These are phyloP conservation scores for Liopterus haemorrhoidalis DNA, from an alignment of 2,888 invertebrate genomes.

Conservation along the genomic window DNA sequence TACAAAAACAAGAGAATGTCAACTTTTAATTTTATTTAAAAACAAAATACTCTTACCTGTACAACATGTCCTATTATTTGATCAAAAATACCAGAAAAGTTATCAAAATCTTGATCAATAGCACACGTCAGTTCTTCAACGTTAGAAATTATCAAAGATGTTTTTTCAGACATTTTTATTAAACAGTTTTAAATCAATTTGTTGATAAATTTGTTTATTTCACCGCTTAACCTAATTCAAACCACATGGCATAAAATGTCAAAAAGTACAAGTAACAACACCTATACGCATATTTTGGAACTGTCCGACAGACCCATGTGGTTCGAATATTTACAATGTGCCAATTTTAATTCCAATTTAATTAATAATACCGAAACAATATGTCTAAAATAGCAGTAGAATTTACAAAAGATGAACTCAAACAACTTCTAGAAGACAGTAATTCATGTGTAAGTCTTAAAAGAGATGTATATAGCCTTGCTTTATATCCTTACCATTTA, in stretches of 20 bases:
- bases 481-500: conserved; percentile 59
- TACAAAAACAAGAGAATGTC: conserved; percentile 4
- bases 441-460: conserved; percentile 53
- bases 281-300: no score
- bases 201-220: no score
- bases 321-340: no score
- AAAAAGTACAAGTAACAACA: no score
- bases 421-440: conserved; percentile 50
- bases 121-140: conserved; percentile 13
- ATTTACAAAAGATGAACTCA: conserved; percentile 52
- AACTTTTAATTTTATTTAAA: conserved; percentile 1
- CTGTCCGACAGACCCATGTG: no score
- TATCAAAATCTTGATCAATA: conserved; percentile 17
- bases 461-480: conserved; percentile 53
- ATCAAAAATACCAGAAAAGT: conserved; percentile 11
- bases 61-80: conserved; percentile 10
- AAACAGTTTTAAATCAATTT: no score
- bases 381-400: conserved; percentile 35
- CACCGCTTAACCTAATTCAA: no score
- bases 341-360: no score
- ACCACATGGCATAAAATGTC: no score
- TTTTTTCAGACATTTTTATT: no score
- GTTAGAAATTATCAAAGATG: no score
- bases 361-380: no score
- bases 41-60: conserved; percentile 13